Conservation (phyloP, 2,888 invertebrate species). For the Hylaea fasciaria region DNA sequence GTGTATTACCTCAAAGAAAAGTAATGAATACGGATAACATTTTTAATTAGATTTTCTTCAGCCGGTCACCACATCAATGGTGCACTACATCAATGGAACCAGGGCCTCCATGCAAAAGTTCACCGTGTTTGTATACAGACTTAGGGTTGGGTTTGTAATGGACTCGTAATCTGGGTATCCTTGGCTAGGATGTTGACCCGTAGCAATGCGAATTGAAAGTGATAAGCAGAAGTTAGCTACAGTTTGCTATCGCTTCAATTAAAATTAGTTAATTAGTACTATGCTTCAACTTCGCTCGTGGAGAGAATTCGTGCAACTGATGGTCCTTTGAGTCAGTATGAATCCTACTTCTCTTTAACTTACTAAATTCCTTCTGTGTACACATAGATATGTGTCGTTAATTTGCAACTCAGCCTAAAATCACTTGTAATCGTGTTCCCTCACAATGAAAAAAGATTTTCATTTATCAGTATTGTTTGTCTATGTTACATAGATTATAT, state of each 20-base stretch:
- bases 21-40: conserved; percentile 7
- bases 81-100: background rate
- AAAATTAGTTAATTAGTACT: background rate
- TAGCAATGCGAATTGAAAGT: conserved; percentile 4
- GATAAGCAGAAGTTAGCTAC: background rate
- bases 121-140: background rate
- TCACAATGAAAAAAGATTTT: too few relatives aligned
- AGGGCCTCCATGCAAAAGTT: background rate
- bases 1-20: too few relatives aligned
- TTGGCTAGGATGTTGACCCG: conserved; percentile 25
- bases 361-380: too few relatives aligned
- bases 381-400: too few relatives aligned
- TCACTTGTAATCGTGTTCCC: too few relatives aligned
- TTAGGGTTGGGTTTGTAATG: conserved; percentile 5
- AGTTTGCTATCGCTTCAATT: background rate
- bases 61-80: too few relatives aligned
- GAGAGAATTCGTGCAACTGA: too few relatives aligned
- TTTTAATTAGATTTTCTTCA: conserved; percentile 31
- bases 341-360: too few relatives aligned
- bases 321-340: too few relatives aligned
- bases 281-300: background rate
- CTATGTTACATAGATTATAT: too few relatives aligned
- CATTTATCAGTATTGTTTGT: too few relatives aligned
- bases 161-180: conserved; percentile 22
- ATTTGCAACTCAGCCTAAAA: too few relatives aligned